phyloP scores from a whole-genome alignment of 2,113 vertebrate species.

The Azemiops feae region DNA sequence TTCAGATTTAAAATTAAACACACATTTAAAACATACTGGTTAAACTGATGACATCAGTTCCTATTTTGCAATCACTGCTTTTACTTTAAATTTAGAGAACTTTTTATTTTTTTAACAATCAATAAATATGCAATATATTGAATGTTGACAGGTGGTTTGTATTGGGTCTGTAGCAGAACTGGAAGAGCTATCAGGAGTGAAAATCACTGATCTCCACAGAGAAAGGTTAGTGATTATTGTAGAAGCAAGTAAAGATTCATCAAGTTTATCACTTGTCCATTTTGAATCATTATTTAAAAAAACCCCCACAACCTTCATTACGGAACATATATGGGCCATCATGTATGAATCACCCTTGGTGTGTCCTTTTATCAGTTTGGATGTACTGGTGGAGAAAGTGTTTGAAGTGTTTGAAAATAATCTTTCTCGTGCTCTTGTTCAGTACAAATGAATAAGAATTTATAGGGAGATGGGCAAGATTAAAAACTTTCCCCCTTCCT shows the following conservation, averaged over 20 bases:
- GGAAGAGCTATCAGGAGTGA: conserved; percentile 84
- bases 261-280: background rate
- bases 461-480: background rate
- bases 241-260: background rate
- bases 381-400: background rate
- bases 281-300: background rate
- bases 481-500: background rate
- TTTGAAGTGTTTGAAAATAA: background rate
- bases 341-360: background rate
- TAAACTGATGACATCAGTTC: background rate
- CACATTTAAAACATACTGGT: background rate
- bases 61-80: background rate
- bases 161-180: conserved; percentile 88
- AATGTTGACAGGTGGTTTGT: conserved; percentile 83
- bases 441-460: background rate
- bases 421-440: background rate
- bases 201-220: conserved; percentile 90
- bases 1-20: background rate
- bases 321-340: background rate
- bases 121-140: background rate
- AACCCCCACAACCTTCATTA: background rate
- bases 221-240: conserved; percentile 80
- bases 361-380: background rate
- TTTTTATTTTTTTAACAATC: background rate
- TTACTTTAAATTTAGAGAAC: background rate